A percentile compares a stretch with the other conserved stretches of the same genome.
phyloP scores from a whole-genome alignment of 2,797 vertebrate genomes.

The Tragelaphus oryx region DNA sequence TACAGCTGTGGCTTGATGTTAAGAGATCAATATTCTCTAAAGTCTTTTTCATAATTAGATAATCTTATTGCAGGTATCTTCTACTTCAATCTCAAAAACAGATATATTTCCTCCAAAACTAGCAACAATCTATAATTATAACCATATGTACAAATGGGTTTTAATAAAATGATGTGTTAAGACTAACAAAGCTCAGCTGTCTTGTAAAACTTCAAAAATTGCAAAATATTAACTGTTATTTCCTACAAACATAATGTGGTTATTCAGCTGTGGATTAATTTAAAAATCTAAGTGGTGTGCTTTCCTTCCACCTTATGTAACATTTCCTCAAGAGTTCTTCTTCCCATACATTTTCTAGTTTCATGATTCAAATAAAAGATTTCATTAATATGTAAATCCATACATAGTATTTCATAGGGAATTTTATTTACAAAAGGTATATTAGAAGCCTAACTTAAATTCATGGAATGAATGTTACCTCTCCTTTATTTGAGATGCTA shows the following conservation, averaged over 20 bases:
- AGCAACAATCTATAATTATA: neutral
- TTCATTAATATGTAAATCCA: neutral
- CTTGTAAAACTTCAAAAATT: neutral
- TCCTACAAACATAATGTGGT: neutral
- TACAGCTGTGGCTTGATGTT: neutral
- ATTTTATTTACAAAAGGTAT: neutral
- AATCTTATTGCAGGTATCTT: neutral
- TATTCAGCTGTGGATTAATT: neutral
- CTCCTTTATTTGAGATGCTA: neutral
- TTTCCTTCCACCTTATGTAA: neutral
- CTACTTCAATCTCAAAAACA: neutral
- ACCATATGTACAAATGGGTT: neutral
- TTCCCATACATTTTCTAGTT: neutral
- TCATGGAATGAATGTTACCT: neutral
- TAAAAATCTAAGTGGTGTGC: neutral
- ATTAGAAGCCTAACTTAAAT: neutral
- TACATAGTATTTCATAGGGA: neutral
- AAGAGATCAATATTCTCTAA: neutral
- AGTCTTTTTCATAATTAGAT: neutral
- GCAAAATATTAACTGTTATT: neutral
- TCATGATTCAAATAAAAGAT: neutral
- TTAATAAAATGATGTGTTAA: slow-evolving; percentile 8
- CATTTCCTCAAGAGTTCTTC: neutral
- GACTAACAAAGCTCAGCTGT: neutral
- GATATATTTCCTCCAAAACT: neutral